A percentile compares a stretch with the other conserved stretches of the same genome.
phyloP scores from a whole-genome alignment of 2,113 vertebrate species.

The Phylloscopus trochiloides region DNA sequence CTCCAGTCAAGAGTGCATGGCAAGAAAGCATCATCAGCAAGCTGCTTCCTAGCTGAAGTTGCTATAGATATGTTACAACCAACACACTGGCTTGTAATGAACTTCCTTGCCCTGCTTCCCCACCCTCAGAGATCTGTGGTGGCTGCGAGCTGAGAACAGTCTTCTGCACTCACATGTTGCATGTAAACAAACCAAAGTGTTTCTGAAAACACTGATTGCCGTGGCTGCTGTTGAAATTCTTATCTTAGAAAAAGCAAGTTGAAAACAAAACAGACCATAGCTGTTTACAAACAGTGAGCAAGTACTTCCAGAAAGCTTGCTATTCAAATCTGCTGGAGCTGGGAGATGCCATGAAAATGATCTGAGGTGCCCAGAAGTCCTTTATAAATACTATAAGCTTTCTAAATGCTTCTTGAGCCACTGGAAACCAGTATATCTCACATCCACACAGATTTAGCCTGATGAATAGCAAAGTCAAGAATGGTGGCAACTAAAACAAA shows the following conservation, averaged over 20 bases:
- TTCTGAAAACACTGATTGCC: constrained; percentile 21
- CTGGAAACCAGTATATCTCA: not conserved
- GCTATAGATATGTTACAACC: not conserved
- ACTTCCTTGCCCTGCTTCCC: not conserved
- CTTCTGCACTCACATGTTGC: not conserved
- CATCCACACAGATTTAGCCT: not conserved
- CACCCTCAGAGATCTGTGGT: constrained; percentile 6
- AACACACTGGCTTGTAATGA: not conserved
- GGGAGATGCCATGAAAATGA: not conserved
- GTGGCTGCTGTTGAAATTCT: not conserved
- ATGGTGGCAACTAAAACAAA: constrained; percentile 25
- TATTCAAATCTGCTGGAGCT: not conserved
- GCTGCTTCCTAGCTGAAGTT: not conserved
- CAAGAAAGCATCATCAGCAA: not conserved
- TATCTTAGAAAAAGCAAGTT: not conserved
- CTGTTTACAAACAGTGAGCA: not conserved
- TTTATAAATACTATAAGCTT: not conserved
- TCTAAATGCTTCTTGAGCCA: not conserved
- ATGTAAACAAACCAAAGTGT: constrained; percentile 23
- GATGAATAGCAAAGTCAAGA: constrained; percentile 27
- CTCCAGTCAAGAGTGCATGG: not conserved
- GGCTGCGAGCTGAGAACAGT: not conserved
- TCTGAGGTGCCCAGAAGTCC: not conserved
- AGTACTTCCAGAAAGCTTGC: not conserved
- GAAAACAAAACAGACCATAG: not conserved